These are phyloP conservation scores for Chorisops tibialis DNA, from an alignment of 2,888 invertebrate species.

Conservation along the genomic window DNA sequence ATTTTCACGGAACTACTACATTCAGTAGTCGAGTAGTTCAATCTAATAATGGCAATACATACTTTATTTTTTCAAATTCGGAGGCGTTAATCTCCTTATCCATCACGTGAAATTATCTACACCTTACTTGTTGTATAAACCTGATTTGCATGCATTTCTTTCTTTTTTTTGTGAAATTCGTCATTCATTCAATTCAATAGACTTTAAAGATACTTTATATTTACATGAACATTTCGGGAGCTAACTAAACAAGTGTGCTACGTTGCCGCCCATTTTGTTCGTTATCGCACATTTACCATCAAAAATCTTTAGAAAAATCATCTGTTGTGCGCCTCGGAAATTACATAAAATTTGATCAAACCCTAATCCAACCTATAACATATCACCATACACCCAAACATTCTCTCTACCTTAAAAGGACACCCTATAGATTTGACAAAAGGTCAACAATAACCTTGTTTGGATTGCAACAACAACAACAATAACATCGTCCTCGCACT, in stretches of 20 bases:
- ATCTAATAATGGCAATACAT: too few relatives aligned
- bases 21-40: too few relatives aligned
- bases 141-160: neutral
- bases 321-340: constrained; percentile 16
- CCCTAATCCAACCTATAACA: constrained; percentile 21
- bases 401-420: neutral
- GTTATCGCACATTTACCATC: neutral
- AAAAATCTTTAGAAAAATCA: neutral
- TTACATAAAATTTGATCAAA: constrained; percentile 26
- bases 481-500: neutral
- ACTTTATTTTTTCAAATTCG: constrained; percentile 18
- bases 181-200: constrained; percentile 2
- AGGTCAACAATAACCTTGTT: constrained; percentile 12
- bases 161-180: neutral
- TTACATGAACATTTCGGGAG: neutral
- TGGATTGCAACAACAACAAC: neutral
- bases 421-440: neutral
- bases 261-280: constrained; percentile 1
- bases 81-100: constrained; percentile 10
- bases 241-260: neutral
- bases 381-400: constrained; percentile 3
- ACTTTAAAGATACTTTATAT: constrained; percentile 4
- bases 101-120: constrained; percentile 5
- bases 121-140: neutral
- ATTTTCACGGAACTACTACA: too few relatives aligned